Evolutionary conservation across 2,797 vertebrate genomes (phyloP).

Genomic region (Tolypeutes matacus): DNA sequence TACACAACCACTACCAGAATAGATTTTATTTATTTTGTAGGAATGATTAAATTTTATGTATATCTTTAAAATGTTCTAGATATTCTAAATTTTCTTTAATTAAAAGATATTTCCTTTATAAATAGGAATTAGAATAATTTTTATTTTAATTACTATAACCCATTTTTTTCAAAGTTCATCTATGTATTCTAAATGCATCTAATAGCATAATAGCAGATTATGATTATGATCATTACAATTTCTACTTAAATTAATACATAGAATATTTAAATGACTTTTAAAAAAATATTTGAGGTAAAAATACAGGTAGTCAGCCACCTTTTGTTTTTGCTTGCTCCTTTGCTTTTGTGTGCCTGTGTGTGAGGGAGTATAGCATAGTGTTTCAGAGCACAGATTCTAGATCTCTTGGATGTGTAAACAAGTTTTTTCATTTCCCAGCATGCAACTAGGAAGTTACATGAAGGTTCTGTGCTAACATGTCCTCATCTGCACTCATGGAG

Average conservation of each 20-base stretch:
- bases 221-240: background rate
- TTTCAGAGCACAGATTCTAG: background rate
- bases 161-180: background rate
- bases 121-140: background rate
- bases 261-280: background rate
- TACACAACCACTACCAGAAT: background rate
- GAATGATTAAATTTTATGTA: background rate
- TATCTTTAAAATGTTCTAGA: background rate
- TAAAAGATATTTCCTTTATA: background rate
- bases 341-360: too few species aligned
- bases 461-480: background rate
- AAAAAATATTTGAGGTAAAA: background rate
- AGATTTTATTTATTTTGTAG: background rate
- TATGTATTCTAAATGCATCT: background rate
- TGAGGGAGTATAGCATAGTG: background rate
- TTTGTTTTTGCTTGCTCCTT: background rate
- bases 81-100: background rate
- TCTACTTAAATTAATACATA: background rate
- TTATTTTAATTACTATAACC: background rate
- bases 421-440: background rate
- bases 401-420: background rate
- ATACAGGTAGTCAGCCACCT: background rate
- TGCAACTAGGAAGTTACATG: background rate
- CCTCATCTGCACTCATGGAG: accelerated
- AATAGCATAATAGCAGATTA: too few species aligned